These are phyloP conservation scores for Drosophila busckii DNA, from an alignment of 1,140 invertebrate species.

Conservation along the genomic window DNA sequence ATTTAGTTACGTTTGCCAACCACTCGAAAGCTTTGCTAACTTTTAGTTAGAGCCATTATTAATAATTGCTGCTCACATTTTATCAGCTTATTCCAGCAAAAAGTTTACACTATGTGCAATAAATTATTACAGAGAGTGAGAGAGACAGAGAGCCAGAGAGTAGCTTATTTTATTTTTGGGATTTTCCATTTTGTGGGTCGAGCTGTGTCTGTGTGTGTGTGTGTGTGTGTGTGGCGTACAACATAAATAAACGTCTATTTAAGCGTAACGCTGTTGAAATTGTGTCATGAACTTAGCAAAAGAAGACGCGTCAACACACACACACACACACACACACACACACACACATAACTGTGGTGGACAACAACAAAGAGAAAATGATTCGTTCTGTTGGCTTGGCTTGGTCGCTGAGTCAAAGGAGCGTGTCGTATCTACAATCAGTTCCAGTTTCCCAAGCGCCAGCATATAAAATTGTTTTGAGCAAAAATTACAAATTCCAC, in stretches of 20 bases:
- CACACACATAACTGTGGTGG: no score
- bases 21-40: no score
- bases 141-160: constrained; percentile 10
- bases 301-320: constrained; percentile 37
- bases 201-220: neutral
- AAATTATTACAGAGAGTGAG: constrained; percentile 13
- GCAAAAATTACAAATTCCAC: constrained; percentile 51
- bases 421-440: constrained; percentile 57
- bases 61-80: no score
- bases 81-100: no score
- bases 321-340: neutral
- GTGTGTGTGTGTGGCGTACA: neutral
- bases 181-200: no score
- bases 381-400: constrained; percentile 24
- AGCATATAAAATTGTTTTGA: constrained; percentile 44
- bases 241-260: constrained; percentile 45
- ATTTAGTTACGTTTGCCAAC: no score
- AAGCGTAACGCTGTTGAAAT: constrained; percentile 42
- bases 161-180: no score
- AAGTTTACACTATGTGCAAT: neutral
- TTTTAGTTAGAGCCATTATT: no score
- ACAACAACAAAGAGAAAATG: constrained; percentile 39
- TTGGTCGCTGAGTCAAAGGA: constrained; percentile 42
- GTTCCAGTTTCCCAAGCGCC: constrained; percentile 39
- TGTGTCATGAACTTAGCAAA: constrained; percentile 46